Evolutionary conservation across 2,797 vertebrate genomes (phyloP), one percentile per base, ranked within the genome.

Genomic region (Pyrrhura leucotis): DNA sequence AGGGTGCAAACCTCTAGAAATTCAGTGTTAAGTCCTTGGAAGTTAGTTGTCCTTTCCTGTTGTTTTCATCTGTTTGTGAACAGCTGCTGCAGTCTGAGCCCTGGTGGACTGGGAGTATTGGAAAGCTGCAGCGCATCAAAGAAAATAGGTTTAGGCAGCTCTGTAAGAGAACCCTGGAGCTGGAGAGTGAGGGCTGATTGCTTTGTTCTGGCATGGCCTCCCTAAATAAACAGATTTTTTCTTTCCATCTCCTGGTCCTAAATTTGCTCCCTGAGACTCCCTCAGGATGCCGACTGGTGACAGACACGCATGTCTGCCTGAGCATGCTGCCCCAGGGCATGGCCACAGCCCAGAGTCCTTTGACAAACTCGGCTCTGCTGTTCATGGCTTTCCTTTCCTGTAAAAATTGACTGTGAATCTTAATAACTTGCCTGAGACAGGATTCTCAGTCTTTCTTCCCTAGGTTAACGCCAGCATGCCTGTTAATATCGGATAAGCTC

Each of bases 81-180:
- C 89, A 96, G 95, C 86, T 92, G 86, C 84, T 88, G 56, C 65
- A 79, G 72, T 61, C 82, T 75, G 81, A 94, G 81, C n/a, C 65
- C 35, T 61, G 48, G 72, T 93, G 93, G 81, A 93, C 84, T 87
- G 78, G 81, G 89, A 93, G 69, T 42, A 11, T 79, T 76, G 81
- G 81, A 80, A 95, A 95, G 66, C 94, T 80, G 65, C 25, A 0
- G 86, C 66, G 53, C 78, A 92, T 90, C 75, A 88, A 81, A 82
- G 84, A 87, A 90, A 97, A 94, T 90, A 89, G 62, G 44, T 87
- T 94, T 74, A 85, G 81, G 84, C 90, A 92, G 88, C 78, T 77
- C 86, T 82, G 29, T 67, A 53, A 58, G 84, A 92, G 72, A 92
- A 18, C 72, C 68, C 37, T 72, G 40, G 80, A 82, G 84, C 40